Evolutionary conservation across 1,140 invertebrate species (phyloP).

Genomic region (Drosophila punjabiensis): DNA sequence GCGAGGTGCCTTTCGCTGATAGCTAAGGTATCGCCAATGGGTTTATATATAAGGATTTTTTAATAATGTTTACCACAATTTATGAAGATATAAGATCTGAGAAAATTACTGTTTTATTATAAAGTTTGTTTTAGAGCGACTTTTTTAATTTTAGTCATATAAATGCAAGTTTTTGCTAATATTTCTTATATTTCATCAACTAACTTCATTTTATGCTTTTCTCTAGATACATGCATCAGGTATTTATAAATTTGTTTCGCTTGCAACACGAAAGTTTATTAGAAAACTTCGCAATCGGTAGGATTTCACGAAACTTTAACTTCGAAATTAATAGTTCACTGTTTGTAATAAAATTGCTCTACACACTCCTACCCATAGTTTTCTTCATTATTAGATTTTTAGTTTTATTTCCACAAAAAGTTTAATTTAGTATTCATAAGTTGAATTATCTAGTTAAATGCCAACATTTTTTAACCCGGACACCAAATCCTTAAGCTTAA

Average conservation of each 20-base stretch:
- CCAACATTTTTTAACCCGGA: background rate
- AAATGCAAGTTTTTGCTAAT: background rate
- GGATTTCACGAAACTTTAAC: background rate
- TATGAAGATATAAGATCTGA: too few relatives aligned
- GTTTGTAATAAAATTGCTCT: background rate
- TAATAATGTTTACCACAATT: background rate
- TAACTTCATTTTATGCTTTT: background rate
- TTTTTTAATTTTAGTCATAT: background rate
- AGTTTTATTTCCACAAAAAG: too few relatives aligned
- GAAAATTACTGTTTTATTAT: background rate
- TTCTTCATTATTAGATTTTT: background rate
- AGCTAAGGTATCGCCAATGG: conserved; percentile 60
- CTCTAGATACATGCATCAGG: background rate
- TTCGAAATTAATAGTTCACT: background rate
- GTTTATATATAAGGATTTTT: conserved; percentile 31
- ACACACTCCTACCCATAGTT: background rate
- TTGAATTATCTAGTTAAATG: background rate
- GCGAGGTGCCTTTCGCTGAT: conserved; percentile 24
- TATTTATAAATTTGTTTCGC: too few relatives aligned
- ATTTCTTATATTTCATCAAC: too few relatives aligned
- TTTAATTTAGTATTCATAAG: background rate
- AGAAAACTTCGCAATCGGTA: too few relatives aligned
- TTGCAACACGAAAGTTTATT: too few relatives aligned
- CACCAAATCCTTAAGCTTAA: too few relatives aligned
- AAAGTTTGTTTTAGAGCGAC: background rate